Evolutionary conservation across 1,140 invertebrate genomes (phyloP), one percentile per base, ranked within the genome.

Genomic region (Polyergus mexicanus): DNA sequence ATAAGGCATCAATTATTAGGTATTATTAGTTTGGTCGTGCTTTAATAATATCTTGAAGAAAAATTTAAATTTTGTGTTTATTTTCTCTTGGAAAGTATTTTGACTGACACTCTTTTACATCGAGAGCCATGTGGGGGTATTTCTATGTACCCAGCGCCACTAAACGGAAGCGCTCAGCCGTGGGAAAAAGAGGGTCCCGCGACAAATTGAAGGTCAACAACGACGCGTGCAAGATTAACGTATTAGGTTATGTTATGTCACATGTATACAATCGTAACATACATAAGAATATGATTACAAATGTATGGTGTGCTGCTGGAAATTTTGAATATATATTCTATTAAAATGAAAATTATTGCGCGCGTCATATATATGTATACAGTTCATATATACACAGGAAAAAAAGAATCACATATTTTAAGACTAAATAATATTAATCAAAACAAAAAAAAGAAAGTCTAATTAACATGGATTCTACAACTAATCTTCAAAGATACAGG

Each of bases 171-270:
- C 32, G 69, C 66, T 60, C 28, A 38, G 68, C 35, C 78, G 68
- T 83, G 78, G 78, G 78, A 83, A 83, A 83, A 83, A 83, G 68
- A 83, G 78, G 78, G 78, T 74, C 78, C 56, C 78, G 54, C 41
- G 41, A 28, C 38, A 72, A 56, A 83, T 83, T 83, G 78, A 83
- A 83, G 78, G 68, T 83, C 78, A 60, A 19, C 54, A 13, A 25
- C 78, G 2, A 83, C 38, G 68, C 78, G 78, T 74, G 38, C 68
- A 74, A 83, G 78, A 83, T 83, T 74, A 74, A 68, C 68, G 78
- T 83, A 83, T 72, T 72, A n/a, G 28, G 25, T 83, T 83, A 74
- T 71, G 4, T 58, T 58, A 72, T 74, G 68, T 47, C 63, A 72
- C 68, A 32, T 44, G 13, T 44, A 44, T 7, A 44, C 13, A 35